Base-by-base conservation (phyloP, 2,797 vertebrate species). In the Sternarchorhynchus goeldii region DNA sequence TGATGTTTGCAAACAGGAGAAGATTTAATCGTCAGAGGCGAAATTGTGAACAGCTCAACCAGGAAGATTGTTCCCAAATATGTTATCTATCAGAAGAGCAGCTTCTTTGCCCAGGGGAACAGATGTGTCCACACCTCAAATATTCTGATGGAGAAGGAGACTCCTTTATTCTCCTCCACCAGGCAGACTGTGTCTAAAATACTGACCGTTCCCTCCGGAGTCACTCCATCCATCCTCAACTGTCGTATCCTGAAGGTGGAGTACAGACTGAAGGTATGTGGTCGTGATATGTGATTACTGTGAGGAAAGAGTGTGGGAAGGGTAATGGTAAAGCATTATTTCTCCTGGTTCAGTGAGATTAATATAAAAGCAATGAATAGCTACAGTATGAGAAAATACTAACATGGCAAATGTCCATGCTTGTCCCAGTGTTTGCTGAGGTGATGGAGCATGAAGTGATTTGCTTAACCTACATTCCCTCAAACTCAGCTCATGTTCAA, bases 31-130 rank as follows among this genome's bases (percentile, higher is more conserved):
- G 93, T 96, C 82, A 93, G 92, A 68, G 93, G 93, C 58, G 93
- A 95, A 85, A 93, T 95, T 86, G 90, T 94, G 82, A 95, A 95
- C 56, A 94, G 90, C 88, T 95, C 94, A 87, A 93, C 93, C 81
- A 90, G 93, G 77, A 77, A 92, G 88, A 93, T 95, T 73, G 92
- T 93, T 88, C 93, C 93, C 91, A 95, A 94, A 87, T 93, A 92
- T 86, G 87, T 91, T 84, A 88, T 94, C 88, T 93, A 93, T 88
- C 92, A 93, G 87, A 93, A 93, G 74, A 92, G 93, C 88, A 91
- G 91, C 83, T 94, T 93, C 80, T 93, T 93, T 88, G 93, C 93
- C 86, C 93, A 93, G 91, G 92, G 92, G 78, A 92, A 93, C 88
- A 93, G 93, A 90, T 92, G 92, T 86, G 92, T 94, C 88, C 88